Evolutionary conservation across 1,140 invertebrate species (phyloP), one percentile per base, ranked within the genome.

Genomic region (Mylabris phalerata): DNA sequence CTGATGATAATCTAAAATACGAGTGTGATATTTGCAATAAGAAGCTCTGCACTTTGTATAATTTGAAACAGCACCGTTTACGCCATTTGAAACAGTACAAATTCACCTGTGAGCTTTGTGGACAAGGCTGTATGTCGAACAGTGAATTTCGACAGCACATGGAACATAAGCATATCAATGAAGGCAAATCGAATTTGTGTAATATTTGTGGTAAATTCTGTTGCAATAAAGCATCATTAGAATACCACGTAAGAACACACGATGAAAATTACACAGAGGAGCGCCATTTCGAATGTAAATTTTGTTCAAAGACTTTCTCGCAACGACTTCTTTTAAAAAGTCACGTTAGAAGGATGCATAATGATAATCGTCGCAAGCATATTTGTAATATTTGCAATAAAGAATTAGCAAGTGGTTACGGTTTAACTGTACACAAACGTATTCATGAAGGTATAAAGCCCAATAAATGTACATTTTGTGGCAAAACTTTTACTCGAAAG

Each of bases 11-110:
- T 50, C 66, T 64, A 2, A 65, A 69, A 3, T 73, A 66, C 52
- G 58, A 66, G 42, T 75, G 73, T 50, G 65, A 73, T n/a, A 45
- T 71, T 27, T 75, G 73, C 48, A 56, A 59, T 0, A 84, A 84
- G 56, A 78, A 81, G 2, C 90, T 92, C 64, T 85, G 81, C 6
- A 78, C 87, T 0, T 79, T 82, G 24, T 81, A 83, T 1, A 78
- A 87, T 55, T 73, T 88, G 55, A 81, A 80, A 1, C 80, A 80
- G n/a, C 87, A 90, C 66, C 72, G 80, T 4, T 75, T 81, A 32
- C 80, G 82, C 11, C 80, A 84, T 57, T 77, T 80, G 11, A 79
- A 80, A 24, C 78, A 84, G 56, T 71, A 63, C 41, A 61, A 32
- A 32, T 32, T 60, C 4, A 57, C 61, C 7, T 72, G 71, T 42